These are phyloP conservation scores for Trachymyrmex septentrionalis DNA, from an alignment of 1,140 invertebrate genomes.

Conservation along the genomic window DNA sequence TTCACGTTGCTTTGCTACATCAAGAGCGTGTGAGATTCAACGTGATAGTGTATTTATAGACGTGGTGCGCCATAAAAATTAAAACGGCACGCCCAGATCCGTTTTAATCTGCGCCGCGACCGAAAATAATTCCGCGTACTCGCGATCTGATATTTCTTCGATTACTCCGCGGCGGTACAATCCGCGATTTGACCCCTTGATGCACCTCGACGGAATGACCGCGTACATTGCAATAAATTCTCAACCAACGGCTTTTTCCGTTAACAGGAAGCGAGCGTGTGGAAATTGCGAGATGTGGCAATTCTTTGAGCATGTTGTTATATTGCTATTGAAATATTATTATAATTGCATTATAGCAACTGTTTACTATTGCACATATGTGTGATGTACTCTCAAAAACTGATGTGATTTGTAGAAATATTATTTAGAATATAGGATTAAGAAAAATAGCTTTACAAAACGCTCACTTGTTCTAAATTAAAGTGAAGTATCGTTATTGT, in stretches of 20 bases:
- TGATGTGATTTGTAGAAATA: not conserved
- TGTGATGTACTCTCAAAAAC: not conserved
- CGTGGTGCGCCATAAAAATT: slow-evolving; percentile 55
- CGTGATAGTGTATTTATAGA: slow-evolving; percentile 63
- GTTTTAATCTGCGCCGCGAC: slow-evolving; percentile 26
- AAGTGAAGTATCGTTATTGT: too few relatives aligned
- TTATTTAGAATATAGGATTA: not conserved
- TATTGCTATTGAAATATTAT: slow-evolving; percentile 1
- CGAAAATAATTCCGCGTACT: slow-evolving; percentile 27
- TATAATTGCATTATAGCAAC: not conserved
- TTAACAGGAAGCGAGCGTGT: slow-evolving; percentile 8
- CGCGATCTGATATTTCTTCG: slow-evolving; percentile 32
- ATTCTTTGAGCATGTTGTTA: not conserved
- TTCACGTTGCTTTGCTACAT: slow-evolving; percentile 21
- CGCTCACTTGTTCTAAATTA: too few relatives aligned
- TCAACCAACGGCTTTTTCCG: not conserved
- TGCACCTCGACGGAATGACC: not conserved
- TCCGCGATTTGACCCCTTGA: slow-evolving; percentile 16
- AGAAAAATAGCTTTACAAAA: not conserved
- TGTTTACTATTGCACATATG: not conserved
- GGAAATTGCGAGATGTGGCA: slow-evolving; percentile 17
- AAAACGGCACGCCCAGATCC: slow-evolving; percentile 64
- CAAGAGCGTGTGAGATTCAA: slow-evolving; percentile 67
- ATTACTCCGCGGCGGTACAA: not conserved
- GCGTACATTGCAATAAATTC: slow-evolving; percentile 10